A percentile compares a stretch with the other conserved stretches of the same genome.
Conservation (phyloP, 2,888 invertebrate genomes). For the Junonia oenone region DNA sequence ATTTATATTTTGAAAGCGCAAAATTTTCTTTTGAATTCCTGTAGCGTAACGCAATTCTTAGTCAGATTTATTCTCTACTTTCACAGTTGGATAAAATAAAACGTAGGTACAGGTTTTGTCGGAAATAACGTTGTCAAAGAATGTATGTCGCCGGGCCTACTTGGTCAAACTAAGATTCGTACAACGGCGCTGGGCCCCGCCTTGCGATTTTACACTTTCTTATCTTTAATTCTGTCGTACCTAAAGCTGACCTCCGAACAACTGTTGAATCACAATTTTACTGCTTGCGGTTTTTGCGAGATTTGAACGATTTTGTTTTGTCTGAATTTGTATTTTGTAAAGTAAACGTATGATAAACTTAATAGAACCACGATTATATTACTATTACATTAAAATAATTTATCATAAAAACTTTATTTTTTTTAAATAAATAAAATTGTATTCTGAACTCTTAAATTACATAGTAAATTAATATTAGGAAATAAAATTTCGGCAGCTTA, state of each 20-base stretch:
- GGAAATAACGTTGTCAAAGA: slow-evolving; percentile 28
- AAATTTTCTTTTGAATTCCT: slow-evolving; percentile 11
- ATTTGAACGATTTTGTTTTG: neutral
- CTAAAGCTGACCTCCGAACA: neutral
- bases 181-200: slow-evolving; percentile 38
- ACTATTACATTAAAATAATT: too few relatives aligned
- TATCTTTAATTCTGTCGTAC: slow-evolving; percentile 32
- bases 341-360: neutral
- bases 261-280: slow-evolving; percentile 18
- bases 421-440: too few relatives aligned
- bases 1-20: neutral
- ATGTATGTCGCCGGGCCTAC: slow-evolving; percentile 41
- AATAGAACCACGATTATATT: too few relatives aligned
- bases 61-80: slow-evolving; percentile 25
- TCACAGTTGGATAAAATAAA: slow-evolving; percentile 28
- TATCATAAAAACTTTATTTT: too few relatives aligned
- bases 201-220: slow-evolving; percentile 48
- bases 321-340: neutral
- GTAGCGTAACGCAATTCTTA: slow-evolving; percentile 13
- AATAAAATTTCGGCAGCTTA: too few relatives aligned
- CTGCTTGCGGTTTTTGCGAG: neutral
- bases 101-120: slow-evolving; percentile 28
- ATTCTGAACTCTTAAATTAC: too few relatives aligned
- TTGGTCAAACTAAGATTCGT: slow-evolving; percentile 34
- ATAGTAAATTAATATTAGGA: too few relatives aligned